Evolutionary conservation across 2,888 invertebrate species (phyloP).

Genomic region (Abrostola triplasia): DNA sequence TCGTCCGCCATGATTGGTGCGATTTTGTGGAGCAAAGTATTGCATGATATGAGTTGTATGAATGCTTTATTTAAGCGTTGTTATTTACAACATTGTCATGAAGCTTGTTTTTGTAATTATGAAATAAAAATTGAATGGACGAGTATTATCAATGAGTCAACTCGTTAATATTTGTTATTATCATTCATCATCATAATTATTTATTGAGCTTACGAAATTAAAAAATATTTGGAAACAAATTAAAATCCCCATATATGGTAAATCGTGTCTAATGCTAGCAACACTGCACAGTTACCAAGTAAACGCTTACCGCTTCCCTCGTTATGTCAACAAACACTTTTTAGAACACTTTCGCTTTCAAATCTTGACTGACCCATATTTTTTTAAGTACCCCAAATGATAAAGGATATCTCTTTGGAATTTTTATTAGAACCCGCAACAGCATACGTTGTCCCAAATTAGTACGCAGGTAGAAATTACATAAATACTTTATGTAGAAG

Average conservation of each 20-base stretch:
- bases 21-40: conserved; percentile 9
- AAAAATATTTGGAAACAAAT: neutral
- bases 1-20: conserved; percentile 28
- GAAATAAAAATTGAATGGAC: neutral
- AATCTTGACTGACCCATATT: conserved; percentile 19
- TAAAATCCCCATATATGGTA: conserved; percentile 7
- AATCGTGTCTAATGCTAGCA: conserved; percentile 25
- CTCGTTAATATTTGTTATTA: too few species aligned
- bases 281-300: conserved; percentile 37
- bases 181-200: too few species aligned
- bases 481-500: too few species aligned
- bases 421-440: conserved; percentile 27
- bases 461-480: too few species aligned
- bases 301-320: conserved; percentile 30
- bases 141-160: neutral
- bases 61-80: neutral
- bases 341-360: conserved; percentile 35
- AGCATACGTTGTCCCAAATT: too few species aligned
- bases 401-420: conserved; percentile 6
- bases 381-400: conserved; percentile 6
- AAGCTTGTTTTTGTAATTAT: neutral
- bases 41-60: conserved; percentile 2
- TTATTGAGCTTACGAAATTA: neutral
- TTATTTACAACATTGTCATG: neutral
- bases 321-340: conserved; percentile 37